A percentile compares a stretch with the other conserved stretches of the same genome.
phyloP scores from a whole-genome alignment of 2,888 invertebrate genomes.

The Pseudeuparius sepicola region DNA sequence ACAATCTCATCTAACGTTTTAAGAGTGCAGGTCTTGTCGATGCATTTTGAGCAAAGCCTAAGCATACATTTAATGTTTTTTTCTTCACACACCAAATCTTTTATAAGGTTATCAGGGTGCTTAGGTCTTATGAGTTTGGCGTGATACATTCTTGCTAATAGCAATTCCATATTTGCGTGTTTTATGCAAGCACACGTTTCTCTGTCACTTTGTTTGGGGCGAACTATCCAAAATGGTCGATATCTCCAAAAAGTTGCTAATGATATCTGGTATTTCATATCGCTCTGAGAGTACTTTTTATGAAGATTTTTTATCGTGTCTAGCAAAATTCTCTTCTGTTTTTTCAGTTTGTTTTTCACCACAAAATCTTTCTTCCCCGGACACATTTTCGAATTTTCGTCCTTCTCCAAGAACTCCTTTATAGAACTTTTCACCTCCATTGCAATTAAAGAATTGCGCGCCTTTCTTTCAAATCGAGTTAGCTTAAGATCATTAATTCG shows the following conservation, averaged over 20 bases:
- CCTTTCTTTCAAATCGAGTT: constrained; percentile 1
- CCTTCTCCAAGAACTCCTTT: constrained; percentile 2
- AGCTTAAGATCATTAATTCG: not conserved
- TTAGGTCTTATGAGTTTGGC: constrained; percentile 1
- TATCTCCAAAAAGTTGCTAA: not conserved
- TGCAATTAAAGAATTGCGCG: not conserved
- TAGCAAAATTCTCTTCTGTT: not conserved
- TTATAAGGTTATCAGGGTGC: not conserved
- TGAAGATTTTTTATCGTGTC: not conserved
- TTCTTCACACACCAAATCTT: constrained; percentile 1
- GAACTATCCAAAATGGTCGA: constrained; percentile 3
- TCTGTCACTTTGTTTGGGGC: constrained; percentile 1
- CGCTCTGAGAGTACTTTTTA: no score
- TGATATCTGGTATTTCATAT: no score
- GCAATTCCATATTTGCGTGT: constrained; percentile 5
- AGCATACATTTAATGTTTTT: constrained; percentile 4
- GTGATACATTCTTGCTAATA: constrained; percentile 1
- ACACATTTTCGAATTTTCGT: constrained; percentile 5
- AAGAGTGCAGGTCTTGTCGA: no score
- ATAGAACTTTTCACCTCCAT: not conserved
- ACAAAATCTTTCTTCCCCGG: constrained; percentile 4
- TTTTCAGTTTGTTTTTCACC: not conserved
- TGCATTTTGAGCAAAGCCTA: not conserved
- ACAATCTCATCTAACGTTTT: no score
- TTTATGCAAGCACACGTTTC: constrained; percentile 6